Conservation (phyloP, 2,888 invertebrate species). For the Pollenia amentaria region DNA sequence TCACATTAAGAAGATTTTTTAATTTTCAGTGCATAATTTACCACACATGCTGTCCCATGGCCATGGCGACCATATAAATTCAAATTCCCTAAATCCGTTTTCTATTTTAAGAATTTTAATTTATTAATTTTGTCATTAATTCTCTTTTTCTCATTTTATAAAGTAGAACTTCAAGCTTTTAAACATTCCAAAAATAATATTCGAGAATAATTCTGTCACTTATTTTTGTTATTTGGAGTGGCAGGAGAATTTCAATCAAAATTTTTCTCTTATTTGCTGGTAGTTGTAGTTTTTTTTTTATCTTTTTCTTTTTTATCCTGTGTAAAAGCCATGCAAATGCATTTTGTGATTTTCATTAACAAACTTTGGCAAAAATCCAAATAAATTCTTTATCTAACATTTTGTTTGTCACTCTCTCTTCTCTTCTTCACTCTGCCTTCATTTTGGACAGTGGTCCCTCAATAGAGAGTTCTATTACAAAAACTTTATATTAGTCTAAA, state of each 20-base stretch:
- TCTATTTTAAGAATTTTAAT: too few species aligned
- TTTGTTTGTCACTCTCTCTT: neutral
- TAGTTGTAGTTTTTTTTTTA: neutral
- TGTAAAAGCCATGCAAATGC: slow-evolving; percentile 48
- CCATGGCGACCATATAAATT: too few species aligned
- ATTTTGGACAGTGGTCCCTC: neutral
- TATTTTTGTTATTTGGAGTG: neutral
- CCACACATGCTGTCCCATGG: too few species aligned
- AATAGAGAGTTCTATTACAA: too few species aligned
- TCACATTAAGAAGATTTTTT: too few species aligned
- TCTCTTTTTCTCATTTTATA: too few species aligned
- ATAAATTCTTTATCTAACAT: slow-evolving; percentile 16
- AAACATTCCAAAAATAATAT: neutral
- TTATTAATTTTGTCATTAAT: too few species aligned
- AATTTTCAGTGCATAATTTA: too few species aligned
- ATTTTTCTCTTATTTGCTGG: slow-evolving; percentile 14
- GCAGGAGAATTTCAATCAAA: slow-evolving; percentile 48
- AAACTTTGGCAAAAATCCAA: slow-evolving; percentile 65
- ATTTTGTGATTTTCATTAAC: slow-evolving; percentile 63
- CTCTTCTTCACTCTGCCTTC: neutral
- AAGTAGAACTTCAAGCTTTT: neutral
- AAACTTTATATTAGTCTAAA: too few species aligned
- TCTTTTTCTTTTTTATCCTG: neutral
- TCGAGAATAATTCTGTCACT: slow-evolving; percentile 28
- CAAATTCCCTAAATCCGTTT: too few species aligned